Evolutionary conservation across 2,888 invertebrate species (phyloP).

Genomic region (Hoplodrina blanda): DNA sequence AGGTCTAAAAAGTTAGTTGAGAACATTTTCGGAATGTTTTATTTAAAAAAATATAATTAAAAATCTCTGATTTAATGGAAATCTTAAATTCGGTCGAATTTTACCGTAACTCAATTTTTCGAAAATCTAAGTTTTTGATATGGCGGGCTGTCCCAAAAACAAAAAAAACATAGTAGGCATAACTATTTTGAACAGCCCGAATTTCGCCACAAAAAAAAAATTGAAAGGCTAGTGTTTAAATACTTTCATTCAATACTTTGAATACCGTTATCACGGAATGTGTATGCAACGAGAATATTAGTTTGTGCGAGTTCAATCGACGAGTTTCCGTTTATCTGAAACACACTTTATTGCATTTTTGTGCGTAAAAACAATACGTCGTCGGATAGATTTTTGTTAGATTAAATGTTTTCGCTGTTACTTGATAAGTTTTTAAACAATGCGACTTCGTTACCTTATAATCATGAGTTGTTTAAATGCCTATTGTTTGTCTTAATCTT

Average conservation of each 20-base stretch:
- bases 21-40: no score
- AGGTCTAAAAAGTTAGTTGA: no score
- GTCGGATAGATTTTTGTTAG: background rate
- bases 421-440: no score
- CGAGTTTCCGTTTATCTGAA: slow-evolving; percentile 8
- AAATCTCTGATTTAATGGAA: no score
- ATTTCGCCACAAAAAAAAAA: background rate
- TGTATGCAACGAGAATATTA: slow-evolving; percentile 22
- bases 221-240: slow-evolving; percentile 9
- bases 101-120: no score
- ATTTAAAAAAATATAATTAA: no score
- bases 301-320: background rate
- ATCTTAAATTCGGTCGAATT: no score
- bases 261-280: slow-evolving; percentile 3
- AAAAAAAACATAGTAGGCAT: no score
- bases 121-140: no score
- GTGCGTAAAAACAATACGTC: slow-evolving; percentile 23
- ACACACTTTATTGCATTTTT: slow-evolving; percentile 39
- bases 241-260: background rate
- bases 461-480: background rate
- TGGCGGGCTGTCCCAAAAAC: no score
- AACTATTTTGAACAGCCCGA: no score
- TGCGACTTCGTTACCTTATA: background rate
- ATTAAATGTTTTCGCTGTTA: background rate
- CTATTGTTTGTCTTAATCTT: background rate